Evolutionary conservation across 2,797 vertebrate species (phyloP).

Genomic region (Liparis tanakae): DNA sequence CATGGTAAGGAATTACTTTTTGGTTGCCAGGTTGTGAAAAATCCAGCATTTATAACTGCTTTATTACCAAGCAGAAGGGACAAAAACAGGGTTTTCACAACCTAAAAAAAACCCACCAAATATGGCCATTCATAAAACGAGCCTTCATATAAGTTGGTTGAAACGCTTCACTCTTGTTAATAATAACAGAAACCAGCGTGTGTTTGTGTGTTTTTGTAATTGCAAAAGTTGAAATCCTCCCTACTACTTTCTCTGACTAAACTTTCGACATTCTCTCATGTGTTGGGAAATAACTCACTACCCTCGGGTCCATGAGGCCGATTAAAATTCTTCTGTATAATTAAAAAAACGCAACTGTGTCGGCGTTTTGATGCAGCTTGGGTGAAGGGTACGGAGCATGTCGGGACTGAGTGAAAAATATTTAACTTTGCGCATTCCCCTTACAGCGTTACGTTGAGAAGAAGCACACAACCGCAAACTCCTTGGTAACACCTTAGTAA

Average conservation of each 20-base stretch:
- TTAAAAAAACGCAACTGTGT: slow-evolving; percentile 37
- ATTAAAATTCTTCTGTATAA: slow-evolving; percentile 56
- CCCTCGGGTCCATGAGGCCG: slow-evolving; percentile 32
- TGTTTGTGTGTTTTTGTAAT: not conserved
- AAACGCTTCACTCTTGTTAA: not conserved
- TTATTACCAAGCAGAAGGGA: not conserved
- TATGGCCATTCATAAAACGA: not conserved
- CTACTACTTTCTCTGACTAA: slow-evolving; percentile 5
- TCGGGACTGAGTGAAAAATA: slow-evolving; percentile 35
- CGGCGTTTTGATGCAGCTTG: slow-evolving; percentile 12
- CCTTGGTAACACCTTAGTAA: slow-evolving; percentile 15
- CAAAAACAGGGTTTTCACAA: not conserved
- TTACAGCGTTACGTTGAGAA: slow-evolving; percentile 2
- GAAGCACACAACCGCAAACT: not conserved
- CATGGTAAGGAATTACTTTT: not conserved
- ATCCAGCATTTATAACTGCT: not conserved
- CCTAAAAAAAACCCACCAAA: not conserved
- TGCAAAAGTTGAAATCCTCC: slow-evolving; percentile 16
- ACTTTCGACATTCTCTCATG: not conserved
- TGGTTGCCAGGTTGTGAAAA: not conserved
- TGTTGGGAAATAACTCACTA: slow-evolving; percentile 26
- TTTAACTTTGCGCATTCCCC: slow-evolving; percentile 18
- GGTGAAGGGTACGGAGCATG: slow-evolving; percentile 23
- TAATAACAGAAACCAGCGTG: not conserved
- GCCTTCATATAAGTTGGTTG: not conserved